phyloP scores from a whole-genome alignment of 1,140 invertebrate species.

The Pissodes strobi region DNA sequence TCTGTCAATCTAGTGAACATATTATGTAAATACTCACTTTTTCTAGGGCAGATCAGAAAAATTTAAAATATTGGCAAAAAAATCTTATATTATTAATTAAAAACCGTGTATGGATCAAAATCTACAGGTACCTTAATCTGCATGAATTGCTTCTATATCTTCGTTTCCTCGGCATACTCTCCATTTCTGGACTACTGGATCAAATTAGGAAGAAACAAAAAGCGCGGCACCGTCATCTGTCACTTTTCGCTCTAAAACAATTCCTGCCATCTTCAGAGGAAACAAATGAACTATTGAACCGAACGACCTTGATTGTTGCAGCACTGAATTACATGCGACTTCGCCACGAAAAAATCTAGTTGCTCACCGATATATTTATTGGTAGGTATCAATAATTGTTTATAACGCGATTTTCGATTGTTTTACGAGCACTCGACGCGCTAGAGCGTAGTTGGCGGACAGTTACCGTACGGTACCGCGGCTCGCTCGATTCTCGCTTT shows the following conservation, averaged over 20 bases:
- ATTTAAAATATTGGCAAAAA: no score
- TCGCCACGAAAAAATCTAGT: no score
- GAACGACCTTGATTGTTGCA: no score
- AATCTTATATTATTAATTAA: not conserved
- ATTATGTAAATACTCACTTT: not conserved
- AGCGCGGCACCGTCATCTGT: not conserved
- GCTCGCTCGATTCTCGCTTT: conserved; percentile 4
- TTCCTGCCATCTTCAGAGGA: no score
- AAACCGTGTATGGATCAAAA: not conserved
- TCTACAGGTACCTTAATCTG: conserved; percentile 11
- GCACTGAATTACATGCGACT: no score
- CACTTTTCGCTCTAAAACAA: no score
- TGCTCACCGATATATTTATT: no score
- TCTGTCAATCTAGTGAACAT: not conserved
- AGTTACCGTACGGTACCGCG: conserved; percentile 35
- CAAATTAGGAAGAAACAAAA: not conserved
- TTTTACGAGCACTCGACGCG: conserved; percentile 13
- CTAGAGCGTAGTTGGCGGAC: conserved; percentile 12
- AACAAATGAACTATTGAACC: no score
- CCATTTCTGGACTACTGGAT: conserved; percentile 2
- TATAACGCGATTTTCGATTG: not conserved
- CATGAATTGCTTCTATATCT: conserved; percentile 18
- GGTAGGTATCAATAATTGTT: no score
- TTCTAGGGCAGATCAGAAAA: not conserved
- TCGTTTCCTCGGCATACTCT: conserved; percentile 6